Percentiles rank a stretch among this genome's conserved stretches.
Evolutionary conservation across 2,113 vertebrate species (phyloP).

Genomic region (human (Homo sapiens)): GRCh38 chr16:5759001-5759500

Average conservation of each 20-base stretch:
- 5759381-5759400: background rate
- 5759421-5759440: background rate
- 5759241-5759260: too few species aligned
- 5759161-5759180: background rate
- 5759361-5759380: background rate
- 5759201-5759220: background rate
- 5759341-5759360: background rate
- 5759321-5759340: fast-evolving
- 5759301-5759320: background rate
- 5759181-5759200: background rate
- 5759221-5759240: background rate
- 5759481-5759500: background rate
- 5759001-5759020: background rate
- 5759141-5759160: background rate
- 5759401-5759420: too few species aligned
- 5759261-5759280: fast-evolving
- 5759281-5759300: fast-evolving
- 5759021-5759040: background rate
- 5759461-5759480: background rate
- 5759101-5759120: background rate
- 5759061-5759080: background rate
- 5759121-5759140: background rate
- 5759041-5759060: background rate
- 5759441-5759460: background rate
- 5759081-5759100: fast-evolving